Base-by-base conservation (phyloP, 1,140 invertebrate genomes). In the Wasmannia auropunctata region DNA sequence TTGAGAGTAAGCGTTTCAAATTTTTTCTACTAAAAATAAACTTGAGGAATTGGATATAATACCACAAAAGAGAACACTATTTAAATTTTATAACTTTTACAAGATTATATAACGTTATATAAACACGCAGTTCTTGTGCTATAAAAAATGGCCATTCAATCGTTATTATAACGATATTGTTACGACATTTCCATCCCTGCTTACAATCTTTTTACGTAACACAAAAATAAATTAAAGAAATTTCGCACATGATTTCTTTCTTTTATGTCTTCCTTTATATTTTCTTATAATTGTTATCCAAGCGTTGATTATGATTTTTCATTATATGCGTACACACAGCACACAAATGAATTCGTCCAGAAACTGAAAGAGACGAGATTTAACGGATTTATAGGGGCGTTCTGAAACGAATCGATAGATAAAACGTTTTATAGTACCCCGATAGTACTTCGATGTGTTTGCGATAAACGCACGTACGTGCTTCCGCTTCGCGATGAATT, bases 171-270 rank as follows among this genome's bases (percentile, higher is more conserved):
- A 43, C 25, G 19, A 58, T 72, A 31, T 43, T 3, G 14, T 54
- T 69, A 67, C 46, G 31, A n/a, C 7, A 16, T 34, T 81, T 28
- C 1, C 16, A 56, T 40, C 3, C 19, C 1, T 58, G 2, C 3
- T 69, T 34, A 19, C n/a, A 11, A 67, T 11, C 43, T 46, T 2
- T 31, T 80, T 83, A 72, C n/a, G 37, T 72, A 72, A 69, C 16
- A 28, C 40, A 46, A 83, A 43, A 62, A 16, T 83, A 74, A 83
- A 83, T 74, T 4, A 69, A 58, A 16, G 25, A 46, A 37, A 79
- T 63, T 3, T n/a, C 28, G 22, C 31, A n/a, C 14, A 54, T 0
- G 7, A 19, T 10, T 25, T 40, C 7, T 56, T 56, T 16, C 11
- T 56, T 43, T 28, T 58, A n/a, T 62, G 7, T 43, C 19, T 16